phyloP scores from a whole-genome alignment of 2,888 invertebrate genomes.

The Polia nebulosa region DNA sequence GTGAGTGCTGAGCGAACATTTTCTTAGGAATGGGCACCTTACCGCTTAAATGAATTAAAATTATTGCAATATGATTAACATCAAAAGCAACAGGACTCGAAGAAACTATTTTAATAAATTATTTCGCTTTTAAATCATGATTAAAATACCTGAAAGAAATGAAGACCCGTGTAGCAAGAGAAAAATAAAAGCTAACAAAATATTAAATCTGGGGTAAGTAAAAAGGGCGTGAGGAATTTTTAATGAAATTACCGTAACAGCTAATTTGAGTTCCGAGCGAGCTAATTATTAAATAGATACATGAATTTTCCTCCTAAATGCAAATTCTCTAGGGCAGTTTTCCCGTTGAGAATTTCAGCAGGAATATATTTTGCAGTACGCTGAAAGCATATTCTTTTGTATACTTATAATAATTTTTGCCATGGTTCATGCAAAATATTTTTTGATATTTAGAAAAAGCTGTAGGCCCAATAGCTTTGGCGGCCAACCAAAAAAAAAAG shows the following conservation, averaged over 20 bases:
- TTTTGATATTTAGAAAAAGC: not conserved
- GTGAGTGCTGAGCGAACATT: slow-evolving; percentile 23
- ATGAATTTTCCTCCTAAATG: slow-evolving; percentile 15
- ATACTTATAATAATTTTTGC: too few species aligned
- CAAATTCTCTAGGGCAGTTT: slow-evolving; percentile 11
- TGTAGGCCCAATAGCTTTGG: too few species aligned
- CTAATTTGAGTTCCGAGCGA: slow-evolving; percentile 18
- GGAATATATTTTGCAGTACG: slow-evolving; percentile 11
- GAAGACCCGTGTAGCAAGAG: not conserved
- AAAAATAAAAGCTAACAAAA: slow-evolving; percentile 18
- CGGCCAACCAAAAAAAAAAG: too few species aligned
- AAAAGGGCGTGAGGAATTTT: slow-evolving; percentile 17
- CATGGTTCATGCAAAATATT: too few species aligned
- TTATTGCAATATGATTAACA: slow-evolving; percentile 19
- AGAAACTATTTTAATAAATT: slow-evolving; percentile 12
- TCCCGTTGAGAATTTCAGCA: slow-evolving; percentile 10
- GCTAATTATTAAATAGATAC: slow-evolving; percentile 33
- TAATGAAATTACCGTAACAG: slow-evolving; percentile 20
- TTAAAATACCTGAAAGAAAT: slow-evolving; percentile 7
- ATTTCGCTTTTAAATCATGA: not conserved
- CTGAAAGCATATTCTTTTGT: slow-evolving; percentile 7
- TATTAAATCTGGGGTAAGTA: slow-evolving; percentile 12
- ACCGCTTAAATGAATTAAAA: slow-evolving; percentile 31
- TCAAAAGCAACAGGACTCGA: slow-evolving; percentile 26
- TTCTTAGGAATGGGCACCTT: slow-evolving; percentile 39